Conservation (phyloP, 1,140 invertebrate genomes). For the Eciton burchellii region DNA sequence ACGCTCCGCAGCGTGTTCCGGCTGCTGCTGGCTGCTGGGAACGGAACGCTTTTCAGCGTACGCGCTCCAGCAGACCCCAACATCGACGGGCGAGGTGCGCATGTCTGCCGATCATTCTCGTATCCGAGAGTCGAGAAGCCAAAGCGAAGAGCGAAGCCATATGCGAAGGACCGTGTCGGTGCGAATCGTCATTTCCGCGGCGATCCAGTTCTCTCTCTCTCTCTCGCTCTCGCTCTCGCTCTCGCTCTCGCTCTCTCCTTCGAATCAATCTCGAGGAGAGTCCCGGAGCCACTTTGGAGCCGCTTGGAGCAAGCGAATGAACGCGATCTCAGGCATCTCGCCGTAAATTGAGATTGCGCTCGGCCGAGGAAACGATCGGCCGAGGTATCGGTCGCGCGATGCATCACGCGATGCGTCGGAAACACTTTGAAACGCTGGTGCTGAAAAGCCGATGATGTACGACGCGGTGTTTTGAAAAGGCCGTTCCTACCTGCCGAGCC, state of each 20-base stretch:
- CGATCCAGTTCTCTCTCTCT: neutral
- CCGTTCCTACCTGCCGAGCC: conserved; percentile 54
- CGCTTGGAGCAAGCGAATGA: conserved; percentile 12
- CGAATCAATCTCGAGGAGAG: neutral
- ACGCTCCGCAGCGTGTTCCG: conserved; percentile 54
- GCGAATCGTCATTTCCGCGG: conserved; percentile 19
- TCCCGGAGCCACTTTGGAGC: neutral
- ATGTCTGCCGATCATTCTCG: conserved; percentile 50
- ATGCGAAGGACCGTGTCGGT: conserved; percentile 17
- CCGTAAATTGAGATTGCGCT: conserved; percentile 42
- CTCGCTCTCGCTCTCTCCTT: neutral
- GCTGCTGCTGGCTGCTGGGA: conserved; percentile 61
- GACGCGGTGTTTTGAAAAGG: conserved; percentile 39
- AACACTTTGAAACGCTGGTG: conserved; percentile 40
- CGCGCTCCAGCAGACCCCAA: conserved; percentile 33
- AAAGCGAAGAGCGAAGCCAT: neutral
- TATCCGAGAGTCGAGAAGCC: conserved; percentile 29
- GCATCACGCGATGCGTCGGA: neutral
- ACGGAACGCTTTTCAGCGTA: conserved; percentile 53
- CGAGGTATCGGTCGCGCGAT: neutral
- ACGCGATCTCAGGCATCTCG: conserved; percentile 15
- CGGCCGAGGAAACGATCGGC: conserved; percentile 33
- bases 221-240: too few species aligned
- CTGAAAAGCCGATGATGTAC: conserved; percentile 54
- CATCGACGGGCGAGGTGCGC: conserved; percentile 48